Base-by-base conservation (phyloP, 2,113 vertebrate species). In the Pipa parva region DNA sequence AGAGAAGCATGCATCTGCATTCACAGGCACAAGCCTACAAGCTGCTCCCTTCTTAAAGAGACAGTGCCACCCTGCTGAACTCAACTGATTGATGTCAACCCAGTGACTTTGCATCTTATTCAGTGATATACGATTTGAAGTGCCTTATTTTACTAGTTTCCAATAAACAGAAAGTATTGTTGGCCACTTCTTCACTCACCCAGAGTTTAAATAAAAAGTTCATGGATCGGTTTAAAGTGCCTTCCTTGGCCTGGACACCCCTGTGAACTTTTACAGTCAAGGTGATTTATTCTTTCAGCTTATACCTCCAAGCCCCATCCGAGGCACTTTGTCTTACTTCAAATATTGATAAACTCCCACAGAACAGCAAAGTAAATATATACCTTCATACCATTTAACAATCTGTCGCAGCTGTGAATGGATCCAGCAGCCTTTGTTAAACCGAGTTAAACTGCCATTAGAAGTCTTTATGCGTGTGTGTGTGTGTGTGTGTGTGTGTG, bases 31-130 rank as follows among this genome's bases (percentile, higher is more conserved):
- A 62, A 73, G 71, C 36, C 33, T 61, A 59, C 73, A 64, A 29
- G 66, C 75, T 51, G 75, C 72, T 50, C 56, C 60, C 65, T 77
- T 74, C 78, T 81, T 80, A 76, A 81, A 81, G 80, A 71, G 76
- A 79, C 75, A 74, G 9, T 17, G 31, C n/a, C 33, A 18, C 18
- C 22, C 9, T 52, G 20, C 11, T 50, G 18, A 17, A 49, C n/a
- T n/a, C n/a, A n/a, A n/a, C n/a, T n/a, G n/a, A n/a, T n/a, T n/a
- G n/a, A n/a, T n/a, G n/a, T n/a, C n/a, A n/a, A n/a, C n/a, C n/a
- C n/a, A n/a, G n/a, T n/a, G n/a, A n/a, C n/a, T n/a, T n/a, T n/a
- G n/a, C n/a, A n/a, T n/a, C n/a, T n/a, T n/a, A n/a, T n/a, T n/a
- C n/a, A n/a, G n/a, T n/a, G n/a, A n/a, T n/a, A n/a, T n/a, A n/a